phyloP scores from a whole-genome alignment of 2,888 invertebrate species.

The Sisyra nigra region DNA sequence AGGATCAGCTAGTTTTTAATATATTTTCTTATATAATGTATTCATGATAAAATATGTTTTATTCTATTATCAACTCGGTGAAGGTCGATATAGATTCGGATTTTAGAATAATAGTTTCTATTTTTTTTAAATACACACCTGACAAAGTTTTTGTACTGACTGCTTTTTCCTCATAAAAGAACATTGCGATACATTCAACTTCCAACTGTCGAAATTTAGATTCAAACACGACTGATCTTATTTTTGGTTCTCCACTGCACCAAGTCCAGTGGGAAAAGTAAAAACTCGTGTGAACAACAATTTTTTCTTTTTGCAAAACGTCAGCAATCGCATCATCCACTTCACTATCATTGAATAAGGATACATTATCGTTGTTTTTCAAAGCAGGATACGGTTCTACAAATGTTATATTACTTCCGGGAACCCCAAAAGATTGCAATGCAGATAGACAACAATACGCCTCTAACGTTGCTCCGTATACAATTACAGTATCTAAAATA shows the following conservation, averaged over 20 bases:
- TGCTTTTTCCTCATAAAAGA: constrained; percentile 38
- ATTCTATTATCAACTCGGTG: too few species aligned
- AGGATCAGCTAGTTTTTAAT: too few species aligned
- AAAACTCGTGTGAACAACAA: constrained; percentile 33
- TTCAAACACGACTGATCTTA: constrained; percentile 31
- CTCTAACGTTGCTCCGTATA: constrained; percentile 51
- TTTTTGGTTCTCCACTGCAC: constrained; percentile 17
- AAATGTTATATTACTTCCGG: constrained; percentile 36
- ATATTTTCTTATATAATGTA: too few species aligned
- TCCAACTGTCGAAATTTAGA: constrained; percentile 28
- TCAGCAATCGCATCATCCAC: constrained; percentile 33
- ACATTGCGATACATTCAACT: constrained; percentile 35
- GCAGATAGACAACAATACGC: constrained; percentile 48
- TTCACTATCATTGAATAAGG: constrained; percentile 25
- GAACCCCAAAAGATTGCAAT: constrained; percentile 39
- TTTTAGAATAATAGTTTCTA: too few species aligned
- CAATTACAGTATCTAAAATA: constrained; percentile 30
- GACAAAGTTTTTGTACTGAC: constrained; percentile 27
- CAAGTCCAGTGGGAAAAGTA: constrained; percentile 37
- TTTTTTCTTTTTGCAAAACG: constrained; percentile 25
- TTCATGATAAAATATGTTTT: too few species aligned
- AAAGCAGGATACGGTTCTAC: constrained; percentile 35
- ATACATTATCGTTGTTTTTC: constrained; percentile 9
- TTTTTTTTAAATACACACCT: not conserved
- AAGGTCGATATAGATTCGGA: too few species aligned